Evolutionary conservation across 2,113 vertebrate species (phyloP).

Genomic region (Anseranas semipalmata): DNA sequence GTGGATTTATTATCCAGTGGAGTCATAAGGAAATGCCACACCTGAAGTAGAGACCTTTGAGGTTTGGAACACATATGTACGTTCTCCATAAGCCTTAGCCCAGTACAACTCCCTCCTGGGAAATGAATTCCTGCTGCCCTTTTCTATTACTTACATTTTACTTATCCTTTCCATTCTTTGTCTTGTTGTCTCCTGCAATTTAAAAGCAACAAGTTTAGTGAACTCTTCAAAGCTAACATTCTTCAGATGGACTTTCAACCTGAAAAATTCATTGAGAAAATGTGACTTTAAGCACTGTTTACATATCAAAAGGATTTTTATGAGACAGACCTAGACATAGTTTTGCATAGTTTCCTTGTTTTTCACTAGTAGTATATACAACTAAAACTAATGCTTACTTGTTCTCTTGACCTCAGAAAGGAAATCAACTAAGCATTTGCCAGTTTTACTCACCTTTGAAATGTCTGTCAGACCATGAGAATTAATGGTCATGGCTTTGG

Average conservation of each 20-base stretch:
- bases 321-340: not conserved
- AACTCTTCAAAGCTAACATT: conserved; percentile 60
- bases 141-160: conserved; percentile 87
- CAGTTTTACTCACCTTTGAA: conserved; percentile 78
- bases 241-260: conserved; percentile 56
- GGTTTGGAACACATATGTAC: conserved; percentile 69
- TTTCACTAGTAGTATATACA: conserved; percentile 17
- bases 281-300: conserved; percentile 11
- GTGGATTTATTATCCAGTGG: conserved; percentile 72
- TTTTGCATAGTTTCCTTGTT: conserved; percentile 34
- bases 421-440: conserved; percentile 44
- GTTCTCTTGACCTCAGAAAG: conserved; percentile 52
- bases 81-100: conserved; percentile 25
- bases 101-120: conserved; percentile 51
- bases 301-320: conserved; percentile 42
- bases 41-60: conserved; percentile 67
- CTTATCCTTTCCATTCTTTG: conserved; percentile 86
- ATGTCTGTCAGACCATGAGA: conserved; percentile 71
- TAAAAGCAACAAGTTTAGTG: conserved; percentile 74
- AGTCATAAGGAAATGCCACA: conserved; percentile 77
- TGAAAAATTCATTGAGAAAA: conserved; percentile 37
- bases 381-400: conserved; percentile 49
- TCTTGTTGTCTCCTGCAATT: conserved; percentile 84
- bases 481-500: conserved; percentile 50
- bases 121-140: conserved; percentile 70